Evolutionary conservation across 2,888 invertebrate genomes (phyloP).

Genomic region (Sarcophaga rosellei): DNA sequence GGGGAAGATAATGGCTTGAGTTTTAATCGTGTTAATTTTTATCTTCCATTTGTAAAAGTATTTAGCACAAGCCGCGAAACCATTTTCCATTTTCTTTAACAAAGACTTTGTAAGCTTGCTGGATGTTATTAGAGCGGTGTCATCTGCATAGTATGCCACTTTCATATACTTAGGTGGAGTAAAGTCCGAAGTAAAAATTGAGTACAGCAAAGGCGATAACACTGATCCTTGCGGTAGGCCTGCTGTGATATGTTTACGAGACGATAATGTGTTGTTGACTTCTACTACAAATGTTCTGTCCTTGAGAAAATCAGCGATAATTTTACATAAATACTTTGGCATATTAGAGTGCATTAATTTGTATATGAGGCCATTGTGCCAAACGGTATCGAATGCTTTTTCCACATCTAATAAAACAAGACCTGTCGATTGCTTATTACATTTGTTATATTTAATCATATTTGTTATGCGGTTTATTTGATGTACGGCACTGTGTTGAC

Average conservation of each 20-base stretch:
- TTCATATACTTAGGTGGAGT: neutral
- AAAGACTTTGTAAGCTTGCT: neutral
- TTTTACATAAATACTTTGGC: neutral
- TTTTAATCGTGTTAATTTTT: too few species aligned
- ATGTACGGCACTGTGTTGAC: too few species aligned
- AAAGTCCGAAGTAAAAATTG: constrained; percentile 13
- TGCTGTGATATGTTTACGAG: constrained; percentile 1
- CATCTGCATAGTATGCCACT: constrained; percentile 18
- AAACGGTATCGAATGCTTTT: too few species aligned
- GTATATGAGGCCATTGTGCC: neutral
- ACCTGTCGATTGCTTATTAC: too few species aligned
- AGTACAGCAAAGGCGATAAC: neutral
- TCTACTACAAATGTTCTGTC: neutral
- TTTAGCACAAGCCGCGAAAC: constrained; percentile 15
- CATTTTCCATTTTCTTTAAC: neutral
- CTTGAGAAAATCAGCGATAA: constrained; percentile 7
- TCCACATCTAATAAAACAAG: too few species aligned
- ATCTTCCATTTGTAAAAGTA: neutral
- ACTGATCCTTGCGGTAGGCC: constrained; percentile 33
- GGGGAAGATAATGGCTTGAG: neutral
- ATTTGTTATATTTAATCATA: too few species aligned
- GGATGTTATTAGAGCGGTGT: neutral
- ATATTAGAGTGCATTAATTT: neutral
- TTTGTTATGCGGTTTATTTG: too few species aligned
- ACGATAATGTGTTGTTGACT: neutral